phyloP scores from a whole-genome alignment of 1,140 invertebrate species.

The Penaeus vannamei region DNA sequence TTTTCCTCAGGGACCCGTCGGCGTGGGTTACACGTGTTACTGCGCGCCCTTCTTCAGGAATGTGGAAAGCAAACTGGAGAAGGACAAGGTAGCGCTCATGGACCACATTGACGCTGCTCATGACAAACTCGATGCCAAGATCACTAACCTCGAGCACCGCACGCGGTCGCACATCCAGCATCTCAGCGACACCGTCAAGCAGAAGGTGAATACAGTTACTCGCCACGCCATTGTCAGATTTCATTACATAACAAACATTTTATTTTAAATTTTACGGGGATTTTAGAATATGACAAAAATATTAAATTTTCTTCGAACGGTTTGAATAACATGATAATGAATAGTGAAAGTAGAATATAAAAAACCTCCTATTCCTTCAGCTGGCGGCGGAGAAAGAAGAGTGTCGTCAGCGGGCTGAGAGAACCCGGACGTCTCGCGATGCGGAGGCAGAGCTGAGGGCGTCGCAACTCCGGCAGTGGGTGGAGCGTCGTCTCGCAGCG shows the following conservation, averaged over 20 bases:
- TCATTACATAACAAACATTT: too few relatives aligned
- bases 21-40: slow-evolving; percentile 88
- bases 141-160: slow-evolving; percentile 82
- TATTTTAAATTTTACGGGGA: too few relatives aligned
- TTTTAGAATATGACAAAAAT: too few relatives aligned
- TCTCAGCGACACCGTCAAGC: slow-evolving; percentile 70
- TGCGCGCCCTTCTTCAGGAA: slow-evolving; percentile 88
- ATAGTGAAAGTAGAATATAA: not conserved
- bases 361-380: slow-evolving; percentile 10
- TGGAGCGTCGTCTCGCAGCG: slow-evolving; percentile 70
- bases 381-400: slow-evolving; percentile 61
- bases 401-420: slow-evolving; percentile 69
- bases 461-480: slow-evolving; percentile 80
- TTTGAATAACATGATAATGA: too few relatives aligned
- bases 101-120: slow-evolving; percentile 87
- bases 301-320: too few relatives aligned
- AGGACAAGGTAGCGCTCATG: slow-evolving; percentile 88
- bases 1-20: slow-evolving; percentile 82
- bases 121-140: slow-evolving; percentile 84
- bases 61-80: slow-evolving; percentile 87
- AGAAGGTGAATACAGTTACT: slow-evolving; percentile 51
- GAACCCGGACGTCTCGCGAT: slow-evolving; percentile 78
- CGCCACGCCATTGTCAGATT: not conserved
- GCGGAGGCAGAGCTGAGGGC: slow-evolving; percentile 79
- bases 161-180: slow-evolving; percentile 85